Conservation (phyloP, 2,888 invertebrate species). For the Chydorus sphaericus region DNA sequence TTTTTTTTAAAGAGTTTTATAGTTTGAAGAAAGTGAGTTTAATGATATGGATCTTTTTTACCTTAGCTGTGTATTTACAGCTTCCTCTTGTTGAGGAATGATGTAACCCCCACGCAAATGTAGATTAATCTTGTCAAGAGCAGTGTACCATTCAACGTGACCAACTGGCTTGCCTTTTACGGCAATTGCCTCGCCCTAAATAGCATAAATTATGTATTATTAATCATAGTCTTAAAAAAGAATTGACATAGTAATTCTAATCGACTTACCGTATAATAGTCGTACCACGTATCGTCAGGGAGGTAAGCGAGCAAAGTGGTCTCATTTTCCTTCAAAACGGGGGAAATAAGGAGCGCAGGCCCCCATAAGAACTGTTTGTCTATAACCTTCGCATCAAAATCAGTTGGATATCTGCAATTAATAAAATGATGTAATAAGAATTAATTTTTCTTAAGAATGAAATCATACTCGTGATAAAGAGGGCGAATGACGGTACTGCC, state of each 20-base stretch:
- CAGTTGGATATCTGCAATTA: constrained; percentile 19
- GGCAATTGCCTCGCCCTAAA: too few relatives aligned
- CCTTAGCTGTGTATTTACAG: constrained; percentile 4
- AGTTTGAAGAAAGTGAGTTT: background rate
- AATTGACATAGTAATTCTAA: too few relatives aligned
- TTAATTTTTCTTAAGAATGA: background rate
- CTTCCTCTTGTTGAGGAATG: constrained; percentile 8
- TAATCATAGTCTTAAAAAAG: too few relatives aligned
- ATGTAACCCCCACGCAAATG: constrained; percentile 10
- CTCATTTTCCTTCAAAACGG: constrained; percentile 19
- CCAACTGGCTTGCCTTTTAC: background rate
- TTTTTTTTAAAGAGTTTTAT: background rate
- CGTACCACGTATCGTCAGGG: constrained; percentile 25
- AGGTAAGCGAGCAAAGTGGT: constrained; percentile 24
- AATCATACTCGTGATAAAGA: constrained; percentile 25
- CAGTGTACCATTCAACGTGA: background rate
- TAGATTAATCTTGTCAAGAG: constrained; percentile 5
- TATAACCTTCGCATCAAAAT: constrained; percentile 21
- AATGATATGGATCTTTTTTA: background rate
- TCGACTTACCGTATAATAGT: constrained; percentile 23
- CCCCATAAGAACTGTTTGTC: constrained; percentile 30
- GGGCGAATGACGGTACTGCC: constrained; percentile 29
- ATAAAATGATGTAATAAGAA: background rate
- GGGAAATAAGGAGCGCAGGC: constrained; percentile 27
- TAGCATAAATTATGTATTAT: too few relatives aligned